Base-by-base conservation (phyloP, 2,888 invertebrate genomes). In the Acanthopleura granulata region DNA sequence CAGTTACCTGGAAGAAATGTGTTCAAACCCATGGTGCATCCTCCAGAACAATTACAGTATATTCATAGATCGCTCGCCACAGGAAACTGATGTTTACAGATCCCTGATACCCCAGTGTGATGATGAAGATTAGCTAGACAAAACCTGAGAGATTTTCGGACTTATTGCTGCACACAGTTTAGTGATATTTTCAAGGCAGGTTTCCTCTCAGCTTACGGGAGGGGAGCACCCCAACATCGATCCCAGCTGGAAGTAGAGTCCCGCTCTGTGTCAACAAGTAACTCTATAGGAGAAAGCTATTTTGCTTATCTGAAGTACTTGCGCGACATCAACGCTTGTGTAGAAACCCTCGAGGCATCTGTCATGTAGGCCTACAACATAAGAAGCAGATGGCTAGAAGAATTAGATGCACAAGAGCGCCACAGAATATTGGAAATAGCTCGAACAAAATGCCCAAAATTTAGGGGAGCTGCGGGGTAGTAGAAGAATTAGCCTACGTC, bases 261-360 rank as follows among this genome's bases (percentile, higher is more conserved):
- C 6, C 18, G 25, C 16, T 27, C 66, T 3, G 25, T 66, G 18
- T 15, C 66, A 16, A 66, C 9, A 3, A 66, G 27, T 16, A 66
- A 66, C 29, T 66, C 66, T 27, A 66, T 66, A 27, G 66, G 66
- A 22, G 66, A 66, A 27, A 66, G 66, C 29, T 27, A 66, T 16
- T 66, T 66, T 27, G 66, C 66, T 22, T 66, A 66, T 27, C 25
- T 66, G 66, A 66, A 66, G 29, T 66, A 27, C 25, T 22, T 62
- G 12, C 22, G 66, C 22, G 4, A 27, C 22, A 66, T 27, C 16
- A 66, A 66, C 4, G 66, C 66, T 27, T 27, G 66, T 22, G 29
- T 27, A 25, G 66, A 66, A 27, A 66, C 22, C 16, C n/a, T n/a
- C 25, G n/a, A n/a, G n/a, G n/a, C n/a, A n/a, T n/a, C n/a, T n/a